Percentiles rank a stretch among this genome's conserved stretches.
Conservation (phyloP, 2,113 vertebrate genomes). For the Andinoacara biseriatus region DNA sequence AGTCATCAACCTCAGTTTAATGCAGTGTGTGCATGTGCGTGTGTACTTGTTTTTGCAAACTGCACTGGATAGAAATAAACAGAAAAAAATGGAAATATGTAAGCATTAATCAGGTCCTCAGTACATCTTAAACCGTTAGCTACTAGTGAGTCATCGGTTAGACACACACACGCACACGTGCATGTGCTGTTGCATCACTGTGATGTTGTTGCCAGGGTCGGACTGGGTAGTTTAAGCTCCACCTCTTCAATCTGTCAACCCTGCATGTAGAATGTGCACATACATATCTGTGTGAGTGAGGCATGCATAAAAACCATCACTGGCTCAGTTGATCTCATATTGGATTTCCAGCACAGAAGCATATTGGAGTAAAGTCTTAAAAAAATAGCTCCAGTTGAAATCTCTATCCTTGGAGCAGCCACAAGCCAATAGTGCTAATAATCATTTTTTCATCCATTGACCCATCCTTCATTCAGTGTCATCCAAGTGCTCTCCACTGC, state of each 20-base stretch:
- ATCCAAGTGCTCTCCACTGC: neutral
- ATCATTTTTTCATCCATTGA: constrained; percentile 20
- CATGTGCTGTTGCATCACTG: constrained; percentile 56
- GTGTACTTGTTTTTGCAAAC: constrained; percentile 24
- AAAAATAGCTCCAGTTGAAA: constrained; percentile 8
- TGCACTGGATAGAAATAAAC: constrained; percentile 21
- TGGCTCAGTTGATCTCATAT: constrained; percentile 12
- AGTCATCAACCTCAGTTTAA: constrained; percentile 61
- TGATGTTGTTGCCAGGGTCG: constrained; percentile 54
- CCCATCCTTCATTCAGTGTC: neutral
- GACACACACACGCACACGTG: constrained; percentile 11
- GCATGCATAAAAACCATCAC: neutral
- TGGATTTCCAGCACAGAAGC: constrained; percentile 24
- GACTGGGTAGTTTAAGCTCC: constrained; percentile 54
- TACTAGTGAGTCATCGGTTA: constrained; percentile 27
- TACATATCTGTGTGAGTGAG: neutral
- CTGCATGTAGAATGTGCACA: constrained; percentile 1
- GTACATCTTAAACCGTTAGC: constrained; percentile 21
- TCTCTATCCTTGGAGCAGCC: constrained; percentile 16
- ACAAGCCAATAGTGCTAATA: constrained; percentile 11
- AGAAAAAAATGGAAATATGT: neutral
- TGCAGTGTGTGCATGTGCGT: constrained; percentile 21
- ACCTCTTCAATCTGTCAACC: constrained; percentile 70
- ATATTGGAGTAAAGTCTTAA: constrained; percentile 20
- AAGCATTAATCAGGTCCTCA: constrained; percentile 27